Percentiles rank a stretch among this genome's conserved stretches.
phyloP scores from a whole-genome alignment of 2,113 vertebrate species.

The Pomatostomus ruficeps region DNA sequence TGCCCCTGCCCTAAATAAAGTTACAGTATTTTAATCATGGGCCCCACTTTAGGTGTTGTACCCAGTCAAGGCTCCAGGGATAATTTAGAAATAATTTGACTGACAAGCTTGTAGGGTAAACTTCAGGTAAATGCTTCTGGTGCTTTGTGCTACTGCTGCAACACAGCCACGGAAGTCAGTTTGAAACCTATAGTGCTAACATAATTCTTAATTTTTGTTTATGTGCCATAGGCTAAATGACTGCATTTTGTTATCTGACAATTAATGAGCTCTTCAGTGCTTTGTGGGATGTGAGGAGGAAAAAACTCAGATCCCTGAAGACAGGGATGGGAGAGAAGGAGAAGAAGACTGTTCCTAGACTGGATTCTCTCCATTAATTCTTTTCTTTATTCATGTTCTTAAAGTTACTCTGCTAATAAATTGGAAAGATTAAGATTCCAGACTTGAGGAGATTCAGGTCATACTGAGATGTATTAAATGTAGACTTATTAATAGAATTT shows the following conservation, averaged over 20 bases:
- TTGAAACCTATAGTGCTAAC: not conserved
- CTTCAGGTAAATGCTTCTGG: not conserved
- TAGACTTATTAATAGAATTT: not conserved
- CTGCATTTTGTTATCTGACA: not conserved
- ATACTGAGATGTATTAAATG: not conserved
- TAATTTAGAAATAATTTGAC: not conserved
- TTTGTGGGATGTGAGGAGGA: accelerated
- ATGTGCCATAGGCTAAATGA: not conserved
- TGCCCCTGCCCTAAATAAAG: not conserved
- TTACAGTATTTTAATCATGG: not conserved
- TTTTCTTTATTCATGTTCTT: not conserved
- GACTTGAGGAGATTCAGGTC: not conserved
- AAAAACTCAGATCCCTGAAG: not conserved
- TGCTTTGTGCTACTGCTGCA: not conserved
- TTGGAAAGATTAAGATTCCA: not conserved
- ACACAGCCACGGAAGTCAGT: not conserved
- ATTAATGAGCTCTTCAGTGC: not conserved
- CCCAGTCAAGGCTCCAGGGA: not conserved
- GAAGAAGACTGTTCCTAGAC: not conserved
- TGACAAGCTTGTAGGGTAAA: not conserved
- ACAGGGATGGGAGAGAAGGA: not conserved
- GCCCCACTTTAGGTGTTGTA: not conserved
- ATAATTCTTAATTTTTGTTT: not conserved
- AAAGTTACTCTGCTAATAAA: not conserved
- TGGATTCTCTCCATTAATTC: not conserved